phyloP scores from a whole-genome alignment of 2,888 invertebrate species.

The Isoperla grammatica region DNA sequence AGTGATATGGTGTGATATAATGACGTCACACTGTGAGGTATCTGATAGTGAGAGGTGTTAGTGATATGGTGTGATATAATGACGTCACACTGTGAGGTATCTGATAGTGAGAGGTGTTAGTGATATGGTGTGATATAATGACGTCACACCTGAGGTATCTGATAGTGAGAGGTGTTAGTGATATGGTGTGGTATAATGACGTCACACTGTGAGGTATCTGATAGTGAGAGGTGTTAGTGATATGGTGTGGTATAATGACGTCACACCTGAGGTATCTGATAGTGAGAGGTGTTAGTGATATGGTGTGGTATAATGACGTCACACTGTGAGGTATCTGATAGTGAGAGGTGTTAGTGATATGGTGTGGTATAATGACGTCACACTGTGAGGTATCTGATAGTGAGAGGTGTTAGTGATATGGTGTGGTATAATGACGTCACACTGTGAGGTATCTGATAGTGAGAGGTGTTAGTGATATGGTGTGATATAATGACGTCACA shows the following conservation, averaged over 20 bases:
- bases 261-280: no score
- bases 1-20: constrained; percentile 13
- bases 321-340: neutral
- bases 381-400: no score
- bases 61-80: neutral
- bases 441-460: neutral
- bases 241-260: constrained; percentile 14
- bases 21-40: constrained; percentile 15
- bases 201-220: no score
- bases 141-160: constrained; percentile 15
- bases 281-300: constrained; percentile 9
- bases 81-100: no score
- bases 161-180: no score
- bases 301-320: neutral
- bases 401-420: constrained; percentile 10
- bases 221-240: neutral
- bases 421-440: neutral
- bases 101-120: neutral
- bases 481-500: constrained; percentile 15
- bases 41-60: no score
- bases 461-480: constrained; percentile 3
- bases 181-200: neutral
- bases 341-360: neutral
- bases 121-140: constrained; percentile 15
- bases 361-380: constrained; percentile 16